Evolutionary conservation across 2,797 vertebrate genomes (phyloP).

Genomic region (Yasuhikotakia modesta): DNA sequence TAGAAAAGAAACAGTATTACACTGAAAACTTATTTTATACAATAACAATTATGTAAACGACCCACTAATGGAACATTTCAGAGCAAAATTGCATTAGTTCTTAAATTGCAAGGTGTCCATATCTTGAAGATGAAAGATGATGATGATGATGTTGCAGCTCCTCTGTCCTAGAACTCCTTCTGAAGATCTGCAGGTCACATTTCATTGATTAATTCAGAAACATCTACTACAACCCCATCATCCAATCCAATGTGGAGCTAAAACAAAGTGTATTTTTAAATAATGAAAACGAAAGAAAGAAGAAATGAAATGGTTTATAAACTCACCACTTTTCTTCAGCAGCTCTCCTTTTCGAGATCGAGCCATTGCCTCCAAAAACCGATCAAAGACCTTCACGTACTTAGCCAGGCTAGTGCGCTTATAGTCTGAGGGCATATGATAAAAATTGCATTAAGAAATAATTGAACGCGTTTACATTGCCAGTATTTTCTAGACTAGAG

Average conservation of each 20-base stretch:
- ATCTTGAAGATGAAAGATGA: too few species aligned
- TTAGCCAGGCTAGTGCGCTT: constrained; percentile 89
- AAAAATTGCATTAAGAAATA: constrained; percentile 10
- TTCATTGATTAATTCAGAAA: neutral
- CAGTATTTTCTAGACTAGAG: neutral
- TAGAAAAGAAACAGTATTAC: neutral
- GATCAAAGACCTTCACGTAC: constrained; percentile 87
- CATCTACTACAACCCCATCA: neutral
- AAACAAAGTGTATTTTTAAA: neutral
- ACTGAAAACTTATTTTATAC: neutral
- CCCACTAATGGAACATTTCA: neutral
- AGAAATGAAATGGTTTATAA: neutral
- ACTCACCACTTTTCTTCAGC: constrained; percentile 84
- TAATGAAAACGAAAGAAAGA: neutral
- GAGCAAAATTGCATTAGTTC: neutral
- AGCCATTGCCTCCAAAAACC: constrained; percentile 86
- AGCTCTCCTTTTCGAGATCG: constrained; percentile 81
- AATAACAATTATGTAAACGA: neutral
- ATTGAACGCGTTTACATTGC: neutral
- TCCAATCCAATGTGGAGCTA: neutral
- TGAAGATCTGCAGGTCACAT: constrained; percentile 72
- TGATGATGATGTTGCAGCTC: neutral
- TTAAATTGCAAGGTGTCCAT: neutral
- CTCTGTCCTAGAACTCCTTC: constrained; percentile 74
- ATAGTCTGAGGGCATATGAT: constrained; percentile 78